These are phyloP conservation scores for Pachypanchax playfairii DNA, from an alignment of 2,113 vertebrate species.

Conservation along the genomic window DNA sequence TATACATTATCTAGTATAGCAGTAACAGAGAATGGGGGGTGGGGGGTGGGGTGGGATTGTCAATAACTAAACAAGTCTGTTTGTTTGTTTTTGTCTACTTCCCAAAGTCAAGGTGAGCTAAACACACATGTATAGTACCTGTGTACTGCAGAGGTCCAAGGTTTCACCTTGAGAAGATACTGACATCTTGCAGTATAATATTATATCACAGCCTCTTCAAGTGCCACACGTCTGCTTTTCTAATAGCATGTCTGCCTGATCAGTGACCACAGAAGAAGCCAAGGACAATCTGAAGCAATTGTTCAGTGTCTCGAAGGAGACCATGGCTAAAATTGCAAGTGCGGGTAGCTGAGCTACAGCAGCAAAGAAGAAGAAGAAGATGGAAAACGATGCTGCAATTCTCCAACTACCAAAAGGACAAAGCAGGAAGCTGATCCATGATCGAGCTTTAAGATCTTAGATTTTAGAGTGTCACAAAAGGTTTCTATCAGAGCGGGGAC, in stretches of 20 bases:
- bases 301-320: conserved; percentile 57
- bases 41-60: too few relatives aligned
- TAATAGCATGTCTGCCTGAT: conserved; percentile 11
- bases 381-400: conserved; percentile 54
- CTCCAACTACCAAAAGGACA: conserved; percentile 54
- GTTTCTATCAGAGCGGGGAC: conserved; percentile 59
- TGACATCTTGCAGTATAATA: conserved; percentile 54
- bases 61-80: neutral
- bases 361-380: conserved; percentile 16
- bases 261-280: conserved; percentile 40
- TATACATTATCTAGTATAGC: conserved; percentile 71
- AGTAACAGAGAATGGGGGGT: too few relatives aligned
- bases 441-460: conserved; percentile 68
- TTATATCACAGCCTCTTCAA: conserved; percentile 20
- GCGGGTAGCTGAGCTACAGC: conserved; percentile 36
- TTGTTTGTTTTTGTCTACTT: conserved; percentile 63
- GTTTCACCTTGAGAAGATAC: conserved; percentile 67
- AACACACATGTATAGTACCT: conserved; percentile 46
- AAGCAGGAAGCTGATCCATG: conserved; percentile 62
- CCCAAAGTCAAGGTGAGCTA: conserved; percentile 72
- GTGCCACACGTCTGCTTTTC: conserved; percentile 38
- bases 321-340: conserved; percentile 34
- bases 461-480: conserved; percentile 53
- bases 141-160: conserved; percentile 57
- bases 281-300: conserved; percentile 37